Conservation (phyloP, 2,113 vertebrate genomes). For the Mirounga angustirostris region DNA sequence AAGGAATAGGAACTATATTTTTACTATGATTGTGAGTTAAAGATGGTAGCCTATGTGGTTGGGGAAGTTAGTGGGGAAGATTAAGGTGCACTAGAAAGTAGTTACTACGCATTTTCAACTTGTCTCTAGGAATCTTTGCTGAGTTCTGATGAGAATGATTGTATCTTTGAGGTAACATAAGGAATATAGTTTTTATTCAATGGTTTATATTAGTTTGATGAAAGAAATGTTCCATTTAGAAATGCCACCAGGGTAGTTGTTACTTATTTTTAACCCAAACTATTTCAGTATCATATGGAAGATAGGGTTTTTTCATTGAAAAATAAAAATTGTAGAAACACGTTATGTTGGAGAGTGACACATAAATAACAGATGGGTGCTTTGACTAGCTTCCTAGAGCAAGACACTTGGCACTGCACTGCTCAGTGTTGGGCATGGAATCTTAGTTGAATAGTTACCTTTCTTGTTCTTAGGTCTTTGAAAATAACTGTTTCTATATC, state of each 20-base stretch:
- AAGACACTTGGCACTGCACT: neutral
- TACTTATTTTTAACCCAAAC: conserved; percentile 38
- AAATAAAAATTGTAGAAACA: conserved; percentile 1
- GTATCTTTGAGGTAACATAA: conserved; percentile 14
- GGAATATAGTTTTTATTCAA: neutral
- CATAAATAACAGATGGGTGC: neutral
- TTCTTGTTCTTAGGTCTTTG: conserved; percentile 18
- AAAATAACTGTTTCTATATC: conserved; percentile 1
- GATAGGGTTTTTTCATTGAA: neutral
- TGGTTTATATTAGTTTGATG: neutral
- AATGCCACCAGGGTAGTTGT: neutral
- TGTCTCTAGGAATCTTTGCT: neutral
- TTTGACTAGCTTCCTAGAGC: neutral
- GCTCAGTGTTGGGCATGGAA: neutral
- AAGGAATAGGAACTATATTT: neutral
- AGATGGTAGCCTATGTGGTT: neutral
- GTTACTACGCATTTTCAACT: neutral
- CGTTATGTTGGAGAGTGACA: neutral
- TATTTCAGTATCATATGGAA: conserved; percentile 33
- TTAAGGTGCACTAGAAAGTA: neutral
- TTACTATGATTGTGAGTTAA: neutral
- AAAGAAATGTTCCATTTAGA: conserved; percentile 13
- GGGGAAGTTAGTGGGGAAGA: neutral
- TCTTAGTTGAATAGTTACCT: neutral
- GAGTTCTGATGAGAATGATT: conserved; percentile 8